Evolutionary conservation across 2,888 invertebrate genomes (phyloP), one percentile per base, ranked within the genome.

Genomic region (Drosophila peninsularis): DNA sequence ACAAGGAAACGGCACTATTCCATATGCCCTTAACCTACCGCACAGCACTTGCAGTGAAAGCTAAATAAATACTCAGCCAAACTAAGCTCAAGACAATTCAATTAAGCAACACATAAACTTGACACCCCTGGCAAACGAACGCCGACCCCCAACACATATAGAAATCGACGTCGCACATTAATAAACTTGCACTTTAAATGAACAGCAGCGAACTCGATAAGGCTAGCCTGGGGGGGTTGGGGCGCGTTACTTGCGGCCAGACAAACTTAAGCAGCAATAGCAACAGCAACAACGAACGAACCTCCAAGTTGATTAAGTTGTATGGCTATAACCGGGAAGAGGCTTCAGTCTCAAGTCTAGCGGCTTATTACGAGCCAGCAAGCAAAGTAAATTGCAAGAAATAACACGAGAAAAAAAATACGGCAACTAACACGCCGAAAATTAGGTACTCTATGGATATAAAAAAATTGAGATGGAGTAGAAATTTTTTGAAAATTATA

Each of bases 91-190:
- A 73, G 78, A 78, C 87, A 83, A 87, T 87, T 87, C 84, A 87
- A 87, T 83, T 83, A 84, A 78, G 72, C 71, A 83, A 65, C 84
- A 81, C 84, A 87, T 87, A 84, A 87, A 87, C 82, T 75, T 84
- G 76, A 84, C 78, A 84, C 82, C 69, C 68, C 61, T 32, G 39
- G 42, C 44, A 49, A 41, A 27, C 9, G 53, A n/a, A 49, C 34
- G 54, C 53, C 45, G 19, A 17, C 30, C 32, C 30, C 13, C 10
- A 10, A 34, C 34, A 37, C 24, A 61, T 24, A 30, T 34, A 72
- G 75, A 68, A 69, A 66, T 71, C 56, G 72, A 71, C 42, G 63
- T 63, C 66, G 42, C 54, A 67, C 82, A 82, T 82, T 83, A 81
- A 83, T 83, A 83, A 83, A 87, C 75, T 81, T 76, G 78, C 78